Evolutionary conservation across 1,140 invertebrate species (phyloP).

Genomic region (Temnothorax longispinosus): DNA sequence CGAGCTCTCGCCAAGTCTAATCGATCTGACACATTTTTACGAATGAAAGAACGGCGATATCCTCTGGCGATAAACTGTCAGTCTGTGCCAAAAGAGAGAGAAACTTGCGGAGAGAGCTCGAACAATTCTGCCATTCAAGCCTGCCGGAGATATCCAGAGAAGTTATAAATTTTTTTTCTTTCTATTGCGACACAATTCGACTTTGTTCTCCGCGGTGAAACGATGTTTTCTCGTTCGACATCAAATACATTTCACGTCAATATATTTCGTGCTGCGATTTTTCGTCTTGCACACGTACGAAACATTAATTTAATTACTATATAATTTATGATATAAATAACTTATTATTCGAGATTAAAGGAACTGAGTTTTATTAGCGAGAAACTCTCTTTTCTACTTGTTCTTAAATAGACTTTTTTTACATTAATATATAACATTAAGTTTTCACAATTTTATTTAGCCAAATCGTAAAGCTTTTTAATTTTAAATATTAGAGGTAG

Average conservation of each 20-base stretch:
- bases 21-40: conserved; percentile 47
- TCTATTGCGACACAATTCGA: background rate
- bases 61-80: background rate
- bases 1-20: conserved; percentile 8
- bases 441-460: background rate
- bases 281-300: background rate
- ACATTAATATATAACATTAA: background rate
- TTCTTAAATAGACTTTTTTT: background rate
- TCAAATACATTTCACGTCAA: background rate
- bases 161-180: conserved; percentile 36
- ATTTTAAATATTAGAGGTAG: background rate
- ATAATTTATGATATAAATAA: background rate
- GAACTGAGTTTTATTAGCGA: background rate
- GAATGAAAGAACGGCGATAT: conserved; percentile 7
- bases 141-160: conserved; percentile 25
- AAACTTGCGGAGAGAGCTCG: background rate
- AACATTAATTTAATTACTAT: background rate
- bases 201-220: conserved; percentile 30
- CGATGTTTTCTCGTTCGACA: background rate
- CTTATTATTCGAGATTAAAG: background rate
- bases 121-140: conserved; percentile 33
- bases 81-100: background rate
- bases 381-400: background rate
- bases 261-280: background rate
- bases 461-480: background rate